Evolutionary conservation across 2,888 invertebrate genomes (phyloP).

Genomic region (Metallyticus violacea): DNA sequence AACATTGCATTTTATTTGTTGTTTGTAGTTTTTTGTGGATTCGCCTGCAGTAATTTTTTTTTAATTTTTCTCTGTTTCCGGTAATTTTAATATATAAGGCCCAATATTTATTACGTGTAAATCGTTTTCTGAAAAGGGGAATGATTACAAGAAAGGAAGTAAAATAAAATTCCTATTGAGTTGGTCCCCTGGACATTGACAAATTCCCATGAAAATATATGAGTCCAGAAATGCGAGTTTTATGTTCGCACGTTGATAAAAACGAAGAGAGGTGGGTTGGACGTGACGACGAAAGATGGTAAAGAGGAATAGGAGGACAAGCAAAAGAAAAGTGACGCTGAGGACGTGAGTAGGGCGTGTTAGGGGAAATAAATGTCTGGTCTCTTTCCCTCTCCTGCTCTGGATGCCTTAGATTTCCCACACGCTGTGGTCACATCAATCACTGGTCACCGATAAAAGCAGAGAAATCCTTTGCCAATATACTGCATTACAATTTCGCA

Average conservation of each 20-base stretch:
- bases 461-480: neutral
- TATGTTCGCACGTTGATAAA: neutral
- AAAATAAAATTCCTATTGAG: neutral
- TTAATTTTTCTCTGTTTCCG: neutral
- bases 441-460: neutral
- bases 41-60: too few species aligned
- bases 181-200: neutral
- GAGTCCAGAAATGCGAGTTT: slow-evolving; percentile 5
- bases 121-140: neutral
- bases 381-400: neutral
- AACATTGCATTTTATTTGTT: too few species aligned
- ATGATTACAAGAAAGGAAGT: neutral
- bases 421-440: neutral
- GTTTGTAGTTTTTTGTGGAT: too few species aligned
- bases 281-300: neutral
- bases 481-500: neutral
- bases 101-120: neutral
- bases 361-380: neutral
- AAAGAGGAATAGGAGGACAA: too few species aligned
- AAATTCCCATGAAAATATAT: neutral
- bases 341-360: neutral
- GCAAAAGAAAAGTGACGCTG: too few species aligned
- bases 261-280: neutral
- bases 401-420: neutral
- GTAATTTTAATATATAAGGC: too few species aligned